These are phyloP conservation scores for Chromoteleia sp. DNA, from an alignment of 2,888 invertebrate species.

Conservation along the genomic window DNA sequence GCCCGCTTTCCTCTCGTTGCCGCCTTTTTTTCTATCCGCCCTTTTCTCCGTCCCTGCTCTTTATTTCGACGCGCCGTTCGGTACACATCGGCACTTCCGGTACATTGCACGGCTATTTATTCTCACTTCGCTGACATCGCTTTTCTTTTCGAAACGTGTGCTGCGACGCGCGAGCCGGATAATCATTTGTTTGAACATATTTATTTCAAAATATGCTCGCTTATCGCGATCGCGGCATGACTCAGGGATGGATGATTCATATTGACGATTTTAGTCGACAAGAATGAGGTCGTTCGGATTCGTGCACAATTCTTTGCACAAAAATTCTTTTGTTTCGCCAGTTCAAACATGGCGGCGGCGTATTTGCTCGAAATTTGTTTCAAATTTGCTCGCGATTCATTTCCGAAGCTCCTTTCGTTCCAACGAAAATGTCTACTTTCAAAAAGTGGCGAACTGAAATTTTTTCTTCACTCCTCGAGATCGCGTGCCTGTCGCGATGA, in stretches of 20 bases:
- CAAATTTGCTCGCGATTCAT: too few relatives aligned
- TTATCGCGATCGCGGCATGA: conserved; percentile 2
- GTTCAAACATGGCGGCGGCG: too few relatives aligned
- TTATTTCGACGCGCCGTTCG: conserved; percentile 41
- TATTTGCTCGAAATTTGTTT: too few relatives aligned
- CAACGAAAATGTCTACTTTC: too few relatives aligned
- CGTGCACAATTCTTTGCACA: not conserved
- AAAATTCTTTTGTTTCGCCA: too few relatives aligned
- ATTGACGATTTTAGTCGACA: not conserved
- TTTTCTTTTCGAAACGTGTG: conserved; percentile 9
- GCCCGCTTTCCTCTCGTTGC: not conserved
- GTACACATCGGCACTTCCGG: conserved; percentile 53
- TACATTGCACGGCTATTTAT: conserved; percentile 44
- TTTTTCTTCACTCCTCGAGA: too few relatives aligned
- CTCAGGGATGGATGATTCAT: not conserved
- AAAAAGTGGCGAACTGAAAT: too few relatives aligned
- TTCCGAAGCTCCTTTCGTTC: too few relatives aligned
- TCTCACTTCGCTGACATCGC: conserved; percentile 16
- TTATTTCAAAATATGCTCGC: too few relatives aligned
- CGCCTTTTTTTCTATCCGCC: conserved; percentile 6
- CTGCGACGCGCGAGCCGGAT: not conserved
- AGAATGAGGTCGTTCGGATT: not conserved
- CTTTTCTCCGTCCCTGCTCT: conserved; percentile 25
- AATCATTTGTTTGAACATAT: conserved; percentile 8
- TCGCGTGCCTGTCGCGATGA: too few relatives aligned